Percentiles rank a stretch among this genome's conserved stretches.
Evolutionary conservation across 2,113 vertebrate genomes (phyloP).

Genomic region (Protobothrops flavoviridis): DNA sequence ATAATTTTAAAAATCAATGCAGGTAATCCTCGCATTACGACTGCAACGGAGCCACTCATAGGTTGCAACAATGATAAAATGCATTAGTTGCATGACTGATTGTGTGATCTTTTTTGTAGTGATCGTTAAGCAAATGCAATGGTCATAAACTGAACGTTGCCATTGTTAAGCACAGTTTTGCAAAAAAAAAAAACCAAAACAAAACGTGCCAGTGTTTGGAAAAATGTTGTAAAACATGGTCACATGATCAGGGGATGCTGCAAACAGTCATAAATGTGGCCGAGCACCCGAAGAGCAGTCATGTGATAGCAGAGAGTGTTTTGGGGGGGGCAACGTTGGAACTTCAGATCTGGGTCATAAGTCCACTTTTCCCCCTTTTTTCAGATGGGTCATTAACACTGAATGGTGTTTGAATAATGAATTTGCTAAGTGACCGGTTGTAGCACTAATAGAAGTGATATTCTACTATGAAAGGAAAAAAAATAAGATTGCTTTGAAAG

Average conservation of each 20-base stretch:
- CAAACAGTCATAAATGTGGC: neutral
- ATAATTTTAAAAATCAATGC: neutral
- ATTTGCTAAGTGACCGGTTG: neutral
- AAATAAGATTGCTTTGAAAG: no score
- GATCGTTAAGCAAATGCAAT: neutral
- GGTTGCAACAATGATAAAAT: neutral
- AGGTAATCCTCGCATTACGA: neutral
- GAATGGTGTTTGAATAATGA: neutral
- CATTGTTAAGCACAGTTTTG: neutral
- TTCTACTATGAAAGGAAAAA: no score
- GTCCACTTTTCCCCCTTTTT: neutral
- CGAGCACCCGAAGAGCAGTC: neutral
- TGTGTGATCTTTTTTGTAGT: neutral
- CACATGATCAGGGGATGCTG: neutral
- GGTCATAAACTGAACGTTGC: neutral
- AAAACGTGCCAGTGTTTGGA: accelerated
- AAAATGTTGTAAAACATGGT: neutral
- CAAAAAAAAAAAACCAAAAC: neutral
- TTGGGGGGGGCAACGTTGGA: neutral
- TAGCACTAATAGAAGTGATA: no score
- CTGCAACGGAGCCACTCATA: neutral
- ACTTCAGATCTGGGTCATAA: neutral
- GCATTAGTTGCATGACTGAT: neutral
- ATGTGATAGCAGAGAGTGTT: neutral
- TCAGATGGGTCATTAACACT: neutral